Percentiles rank a stretch among this genome's conserved stretches.
Evolutionary conservation across 2,113 vertebrate species (phyloP).

Genomic region (Malurus alboscapulatus): DNA sequence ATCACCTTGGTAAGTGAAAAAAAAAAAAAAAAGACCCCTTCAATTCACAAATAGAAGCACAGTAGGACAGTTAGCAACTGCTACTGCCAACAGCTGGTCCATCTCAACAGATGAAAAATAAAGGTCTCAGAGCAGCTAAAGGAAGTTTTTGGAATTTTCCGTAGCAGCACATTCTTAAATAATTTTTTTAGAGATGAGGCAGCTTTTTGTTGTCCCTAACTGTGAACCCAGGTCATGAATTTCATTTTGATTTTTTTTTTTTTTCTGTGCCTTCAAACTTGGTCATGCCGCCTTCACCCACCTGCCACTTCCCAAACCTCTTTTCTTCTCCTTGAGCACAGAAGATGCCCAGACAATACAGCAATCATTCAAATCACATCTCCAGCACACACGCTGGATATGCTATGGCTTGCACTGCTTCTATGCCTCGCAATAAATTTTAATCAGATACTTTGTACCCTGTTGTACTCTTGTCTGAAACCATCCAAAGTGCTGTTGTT

Average conservation of each 20-base stretch:
- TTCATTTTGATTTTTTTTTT: background rate
- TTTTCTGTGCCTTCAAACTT: background rate
- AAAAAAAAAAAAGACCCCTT: background rate
- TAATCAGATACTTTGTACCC: conserved; percentile 71
- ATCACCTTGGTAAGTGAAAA: background rate
- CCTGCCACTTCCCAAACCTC: background rate
- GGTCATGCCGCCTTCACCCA: background rate
- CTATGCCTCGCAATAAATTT: conserved; percentile 66
- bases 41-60: background rate
- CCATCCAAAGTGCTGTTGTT: conserved; percentile 67
- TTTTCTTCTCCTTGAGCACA: background rate
- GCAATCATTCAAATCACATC: conserved; percentile 17
- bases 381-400: background rate
- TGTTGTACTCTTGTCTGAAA: conserved; percentile 65
- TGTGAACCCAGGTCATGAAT: background rate
- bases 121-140: background rate
- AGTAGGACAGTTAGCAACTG: background rate
- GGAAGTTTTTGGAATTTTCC: background rate
- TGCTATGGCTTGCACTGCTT: conserved; percentile 24
- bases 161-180: background rate
- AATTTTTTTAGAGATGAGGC: background rate
- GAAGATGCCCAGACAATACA: conserved; percentile 2
- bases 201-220: background rate
- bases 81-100: background rate
- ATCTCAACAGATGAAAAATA: background rate